A percentile compares a stretch with the other conserved stretches of the same genome.
phyloP scores from a whole-genome alignment of 2,888 invertebrate species.

The Branchinecta sandiegonensis region DNA sequence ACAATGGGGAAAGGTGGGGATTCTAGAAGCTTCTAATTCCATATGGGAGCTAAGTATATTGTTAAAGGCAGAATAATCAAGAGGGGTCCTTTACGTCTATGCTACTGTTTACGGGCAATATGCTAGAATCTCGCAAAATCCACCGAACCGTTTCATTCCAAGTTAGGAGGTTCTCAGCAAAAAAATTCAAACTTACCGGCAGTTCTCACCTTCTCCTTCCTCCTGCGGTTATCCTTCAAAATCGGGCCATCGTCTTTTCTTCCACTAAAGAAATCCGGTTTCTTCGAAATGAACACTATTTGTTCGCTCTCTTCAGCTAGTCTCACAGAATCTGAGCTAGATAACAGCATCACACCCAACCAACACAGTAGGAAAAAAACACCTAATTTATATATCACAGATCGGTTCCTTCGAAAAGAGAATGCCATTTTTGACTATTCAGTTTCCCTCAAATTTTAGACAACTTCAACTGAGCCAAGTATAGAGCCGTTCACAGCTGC shows the following conservation, averaged over 20 bases:
- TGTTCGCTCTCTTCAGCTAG: background rate
- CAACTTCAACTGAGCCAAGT: no score
- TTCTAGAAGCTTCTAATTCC: no score
- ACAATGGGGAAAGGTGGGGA: no score
- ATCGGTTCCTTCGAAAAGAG: slow-evolving; percentile 5
- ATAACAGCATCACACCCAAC: background rate
- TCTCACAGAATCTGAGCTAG: slow-evolving; percentile 8
- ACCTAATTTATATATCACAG: slow-evolving; percentile 12
- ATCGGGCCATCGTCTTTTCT: slow-evolving; percentile 19
- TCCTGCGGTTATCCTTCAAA: slow-evolving; percentile 20
- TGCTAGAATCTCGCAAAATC: no score
- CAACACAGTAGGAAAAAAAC: background rate
- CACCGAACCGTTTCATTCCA: no score
- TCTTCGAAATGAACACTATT: slow-evolving; percentile 6
- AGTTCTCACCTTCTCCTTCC: slow-evolving; percentile 20
- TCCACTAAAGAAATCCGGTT: background rate
- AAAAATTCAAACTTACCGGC: slow-evolving; percentile 1
- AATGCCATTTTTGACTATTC: background rate
- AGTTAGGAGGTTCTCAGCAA: no score
- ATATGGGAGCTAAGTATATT: no score
- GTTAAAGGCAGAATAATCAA: no score
- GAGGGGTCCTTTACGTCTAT: no score
- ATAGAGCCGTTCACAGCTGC: no score
- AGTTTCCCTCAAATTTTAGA: no score
- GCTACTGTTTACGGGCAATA: no score